Percentiles rank a stretch among this genome's conserved stretches.
These are phyloP conservation scores for Psephotus haematonotus DNA, from an alignment of 2,113 vertebrate genomes.

Conservation along the genomic window DNA sequence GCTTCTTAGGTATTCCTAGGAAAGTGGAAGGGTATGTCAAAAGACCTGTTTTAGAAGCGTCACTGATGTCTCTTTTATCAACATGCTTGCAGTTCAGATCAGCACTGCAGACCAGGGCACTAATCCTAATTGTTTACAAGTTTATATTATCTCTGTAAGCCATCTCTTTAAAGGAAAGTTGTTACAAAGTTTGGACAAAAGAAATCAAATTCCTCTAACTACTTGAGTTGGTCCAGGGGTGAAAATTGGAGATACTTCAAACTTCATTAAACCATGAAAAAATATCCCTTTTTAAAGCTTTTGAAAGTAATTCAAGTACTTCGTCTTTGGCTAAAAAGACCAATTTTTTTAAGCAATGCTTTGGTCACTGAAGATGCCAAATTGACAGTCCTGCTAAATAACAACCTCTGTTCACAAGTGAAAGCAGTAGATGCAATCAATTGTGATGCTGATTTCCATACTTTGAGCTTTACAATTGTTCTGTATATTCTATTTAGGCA, in stretches of 20 bases:
- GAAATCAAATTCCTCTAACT: not conserved
- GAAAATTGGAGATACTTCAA: not conserved
- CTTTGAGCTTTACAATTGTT: not conserved
- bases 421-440: not conserved
- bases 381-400: not conserved
- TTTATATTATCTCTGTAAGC: not conserved
- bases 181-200: not conserved
- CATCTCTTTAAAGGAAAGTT: not conserved
- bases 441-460: slow-evolving; percentile 13
- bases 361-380: not conserved
- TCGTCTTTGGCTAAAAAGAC: not conserved
- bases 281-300: not conserved
- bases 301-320: not conserved
- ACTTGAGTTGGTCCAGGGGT: not conserved
- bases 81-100: not conserved
- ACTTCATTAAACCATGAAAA: not conserved
- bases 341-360: not conserved
- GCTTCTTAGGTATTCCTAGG: not conserved
- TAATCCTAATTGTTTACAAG: not conserved
- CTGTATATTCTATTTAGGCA: slow-evolving; percentile 3
- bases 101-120: not conserved
- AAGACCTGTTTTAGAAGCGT: not conserved
- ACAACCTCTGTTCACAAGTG: not conserved
- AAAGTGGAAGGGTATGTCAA: not conserved
- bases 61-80: not conserved